A percentile compares a stretch with the other conserved stretches of the same genome.
These are phyloP conservation scores for Eilema caniola DNA, from an alignment of 2,888 invertebrate species.

Conservation along the genomic window DNA sequence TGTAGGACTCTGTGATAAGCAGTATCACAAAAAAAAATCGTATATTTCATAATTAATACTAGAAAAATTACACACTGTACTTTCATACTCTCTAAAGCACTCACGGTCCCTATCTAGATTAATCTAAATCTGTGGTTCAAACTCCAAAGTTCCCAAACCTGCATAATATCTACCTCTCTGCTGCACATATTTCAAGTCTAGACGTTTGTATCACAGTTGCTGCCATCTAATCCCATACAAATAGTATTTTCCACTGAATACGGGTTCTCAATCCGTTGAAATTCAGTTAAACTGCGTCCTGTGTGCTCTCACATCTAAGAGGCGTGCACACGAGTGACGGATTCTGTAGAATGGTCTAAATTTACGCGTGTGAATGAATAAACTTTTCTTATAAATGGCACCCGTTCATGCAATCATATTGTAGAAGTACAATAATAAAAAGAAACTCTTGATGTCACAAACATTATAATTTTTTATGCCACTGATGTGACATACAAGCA, in stretches of 20 bases:
- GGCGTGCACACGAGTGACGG: conserved; percentile 20
- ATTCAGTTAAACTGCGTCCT: conserved; percentile 38
- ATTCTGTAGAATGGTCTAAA: conserved; percentile 3
- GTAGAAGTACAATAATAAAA: background rate
- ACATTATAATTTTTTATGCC: too few species aligned
- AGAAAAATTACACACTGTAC: too few species aligned
- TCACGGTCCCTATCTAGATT: background rate
- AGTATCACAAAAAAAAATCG: too few species aligned
- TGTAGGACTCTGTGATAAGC: too few species aligned
- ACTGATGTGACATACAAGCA: too few species aligned
- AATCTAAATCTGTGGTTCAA: background rate
- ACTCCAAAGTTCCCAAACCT: background rate
- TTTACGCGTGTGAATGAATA: background rate
- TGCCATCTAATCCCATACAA: conserved; percentile 18
- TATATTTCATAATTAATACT: too few species aligned
- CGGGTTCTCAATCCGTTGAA: conserved; percentile 35
- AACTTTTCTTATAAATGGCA: background rate
- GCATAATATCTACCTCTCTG: background rate
- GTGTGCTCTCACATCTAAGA: conserved; percentile 29
- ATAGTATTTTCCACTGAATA: conserved; percentile 40
- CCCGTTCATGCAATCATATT: background rate
- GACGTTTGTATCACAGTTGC: conserved; percentile 13
- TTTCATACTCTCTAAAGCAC: too few species aligned
- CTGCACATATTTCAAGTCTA: conserved; percentile 10
- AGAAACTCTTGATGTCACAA: too few species aligned